Base-by-base conservation (phyloP, 2,113 vertebrate species). In the Silurus glanis region DNA sequence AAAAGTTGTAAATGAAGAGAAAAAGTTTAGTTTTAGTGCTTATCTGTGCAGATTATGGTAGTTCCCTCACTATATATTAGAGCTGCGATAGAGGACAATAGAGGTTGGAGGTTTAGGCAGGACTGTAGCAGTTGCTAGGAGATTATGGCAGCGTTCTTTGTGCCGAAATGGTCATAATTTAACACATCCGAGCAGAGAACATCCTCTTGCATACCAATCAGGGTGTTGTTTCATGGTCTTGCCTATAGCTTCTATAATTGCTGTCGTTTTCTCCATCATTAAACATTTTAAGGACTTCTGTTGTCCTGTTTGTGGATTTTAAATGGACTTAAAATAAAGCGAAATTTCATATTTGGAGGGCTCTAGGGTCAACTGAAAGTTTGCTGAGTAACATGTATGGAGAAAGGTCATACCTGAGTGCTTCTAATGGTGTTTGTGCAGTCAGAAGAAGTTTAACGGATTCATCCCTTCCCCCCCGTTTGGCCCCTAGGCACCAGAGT, bases 161-260 rank as follows among this genome's bases (percentile, higher is more conserved):
- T 87, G 86, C 79, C 83, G 84, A 69, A 84, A 87, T 80, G 82
- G 87, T 88, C 88, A 89, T 89, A 91, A 91, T 90, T 91, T 91
- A 91, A 90, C 89, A 91, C 87, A 91, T 86, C 87, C 84, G n/a
- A 88, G 85, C 69, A 25, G 25, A 80, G 74, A 80, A 74, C 37
- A 37, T 85, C 67, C 71, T 83, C 49, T 64, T 71, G 86, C 87
- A 90, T 89, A 86, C 79, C 69, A 87, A 87, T 59, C 47, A 55
- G 69, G 78, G 51, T 86, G 47, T 83, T 80, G 53, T 56, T 58
- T 87, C 23, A 37, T 9, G 10, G 37, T 28, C 58, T 45, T 61
- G 78, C 58, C 28, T 79, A 58, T 79, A 59, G 55, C 13, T 19
- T 58, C 25, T 37, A 37, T 79, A 79, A 25, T 37, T 37, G 25